Conservation (phyloP, 2,797 vertebrate species). For the Gymnothorax reevesii region DNA sequence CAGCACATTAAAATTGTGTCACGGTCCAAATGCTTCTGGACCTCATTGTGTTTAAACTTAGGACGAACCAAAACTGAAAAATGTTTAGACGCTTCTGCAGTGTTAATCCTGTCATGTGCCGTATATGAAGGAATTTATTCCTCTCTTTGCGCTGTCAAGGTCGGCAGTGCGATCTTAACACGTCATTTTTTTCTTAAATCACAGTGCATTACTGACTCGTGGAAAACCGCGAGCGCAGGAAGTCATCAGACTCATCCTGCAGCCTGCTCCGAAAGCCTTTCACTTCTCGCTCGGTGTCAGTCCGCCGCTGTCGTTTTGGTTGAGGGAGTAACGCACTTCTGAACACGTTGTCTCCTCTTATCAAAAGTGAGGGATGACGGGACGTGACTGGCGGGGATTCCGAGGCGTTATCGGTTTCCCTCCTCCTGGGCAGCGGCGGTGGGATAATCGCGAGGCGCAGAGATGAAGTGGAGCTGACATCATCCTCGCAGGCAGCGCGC, state of each 20-base stretch:
- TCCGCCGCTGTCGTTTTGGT: constrained; percentile 4
- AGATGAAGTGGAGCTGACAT: not conserved
- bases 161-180: not conserved
- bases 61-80: too few species aligned
- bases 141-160: not conserved
- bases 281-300: constrained; percentile 9
- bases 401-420: not conserved
- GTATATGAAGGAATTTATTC: not conserved
- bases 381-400: not conserved
- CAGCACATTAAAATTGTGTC: too few species aligned
- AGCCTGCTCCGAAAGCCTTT: constrained; percentile 33
- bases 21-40: too few species aligned
- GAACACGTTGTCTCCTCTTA: constrained; percentile 1
- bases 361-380: constrained; percentile 17
- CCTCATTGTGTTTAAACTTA: too few species aligned
- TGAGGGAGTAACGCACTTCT: not conserved
- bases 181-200: constrained; percentile 11
- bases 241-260: not conserved
- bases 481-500: not conserved
- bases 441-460: constrained; percentile 3
- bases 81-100: too few species aligned
- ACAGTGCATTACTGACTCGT: constrained; percentile 23
- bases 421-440: not conserved
- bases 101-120: too few species aligned
- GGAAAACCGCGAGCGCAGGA: not conserved